A percentile compares a stretch with the other conserved stretches of the same genome.
Conservation (phyloP, 2,113 vertebrate species). For the Pandion haliaetus region DNA sequence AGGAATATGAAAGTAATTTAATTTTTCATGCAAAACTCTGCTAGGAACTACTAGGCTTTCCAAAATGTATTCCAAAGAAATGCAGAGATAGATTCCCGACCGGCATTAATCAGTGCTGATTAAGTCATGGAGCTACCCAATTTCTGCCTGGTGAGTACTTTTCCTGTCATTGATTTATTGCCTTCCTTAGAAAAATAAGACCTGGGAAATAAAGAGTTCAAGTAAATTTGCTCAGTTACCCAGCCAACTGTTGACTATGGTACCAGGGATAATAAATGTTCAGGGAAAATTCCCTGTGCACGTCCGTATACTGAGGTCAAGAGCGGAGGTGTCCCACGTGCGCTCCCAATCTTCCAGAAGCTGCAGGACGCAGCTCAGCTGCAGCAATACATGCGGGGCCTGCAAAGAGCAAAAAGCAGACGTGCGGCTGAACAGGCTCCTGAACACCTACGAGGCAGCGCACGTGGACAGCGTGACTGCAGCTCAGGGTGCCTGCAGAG, state of each 20-base stretch:
- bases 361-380: background rate
- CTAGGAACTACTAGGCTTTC: constrained; percentile 47
- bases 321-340: background rate
- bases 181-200: constrained; percentile 68
- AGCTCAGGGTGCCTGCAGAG: background rate
- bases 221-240: constrained; percentile 61
- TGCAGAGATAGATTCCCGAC: constrained; percentile 59
- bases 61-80: constrained; percentile 67
- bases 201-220: constrained; percentile 65
- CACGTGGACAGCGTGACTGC: accelerated
- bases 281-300: background rate
- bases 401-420: background rate
- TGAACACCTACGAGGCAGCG: background rate
- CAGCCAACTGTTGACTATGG: constrained; percentile 57
- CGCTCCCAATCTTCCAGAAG: background rate
- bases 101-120: constrained; percentile 69
- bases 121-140: constrained; percentile 68
- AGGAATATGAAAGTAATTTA: background rate
- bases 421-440: background rate
- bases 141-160: constrained; percentile 70
- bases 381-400: background rate
- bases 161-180: constrained; percentile 69
- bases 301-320: background rate
- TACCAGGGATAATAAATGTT: constrained; percentile 52
- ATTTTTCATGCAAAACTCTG: constrained; percentile 36